These are phyloP conservation scores for Phyllostomus discolor DNA, from an alignment of 2,113 vertebrate genomes.

Conservation along the genomic window DNA sequence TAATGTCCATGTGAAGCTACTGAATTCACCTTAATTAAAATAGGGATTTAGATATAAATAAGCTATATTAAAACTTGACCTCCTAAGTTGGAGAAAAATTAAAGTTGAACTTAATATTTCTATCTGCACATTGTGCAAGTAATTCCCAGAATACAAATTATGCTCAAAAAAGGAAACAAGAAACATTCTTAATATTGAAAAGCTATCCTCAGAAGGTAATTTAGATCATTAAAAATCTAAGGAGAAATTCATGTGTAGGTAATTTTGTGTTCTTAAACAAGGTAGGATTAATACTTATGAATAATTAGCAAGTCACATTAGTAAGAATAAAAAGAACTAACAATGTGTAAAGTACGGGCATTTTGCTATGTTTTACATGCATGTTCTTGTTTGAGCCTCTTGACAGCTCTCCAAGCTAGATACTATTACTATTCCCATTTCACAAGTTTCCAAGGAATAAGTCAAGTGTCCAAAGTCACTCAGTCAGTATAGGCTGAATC, in stretches of 20 bases:
- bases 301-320: not conserved
- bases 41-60: not conserved
- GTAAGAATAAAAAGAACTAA: conserved; percentile 15
- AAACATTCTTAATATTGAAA: not conserved
- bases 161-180: not conserved
- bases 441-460: not conserved
- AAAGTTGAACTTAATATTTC: not conserved
- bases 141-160: not conserved
- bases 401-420: not conserved
- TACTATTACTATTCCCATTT: not conserved
- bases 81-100: not conserved
- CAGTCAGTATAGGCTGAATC: not conserved
- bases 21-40: not conserved
- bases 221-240: not conserved
- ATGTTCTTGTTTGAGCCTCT: not conserved
- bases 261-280: not conserved
- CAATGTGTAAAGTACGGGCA: not conserved
- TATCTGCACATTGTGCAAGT: not conserved
- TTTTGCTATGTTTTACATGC: not conserved
- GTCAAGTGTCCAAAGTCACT: not conserved
- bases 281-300: not conserved
- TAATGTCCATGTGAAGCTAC: not conserved
- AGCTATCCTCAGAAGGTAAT: not conserved
- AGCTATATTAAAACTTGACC: not conserved
- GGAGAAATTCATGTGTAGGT: not conserved